Evolutionary conservation across 30 jellyfish, hydroid and myxozoan genomes (phyloP).

Genomic region (Catostylus mosaicus): DNA sequence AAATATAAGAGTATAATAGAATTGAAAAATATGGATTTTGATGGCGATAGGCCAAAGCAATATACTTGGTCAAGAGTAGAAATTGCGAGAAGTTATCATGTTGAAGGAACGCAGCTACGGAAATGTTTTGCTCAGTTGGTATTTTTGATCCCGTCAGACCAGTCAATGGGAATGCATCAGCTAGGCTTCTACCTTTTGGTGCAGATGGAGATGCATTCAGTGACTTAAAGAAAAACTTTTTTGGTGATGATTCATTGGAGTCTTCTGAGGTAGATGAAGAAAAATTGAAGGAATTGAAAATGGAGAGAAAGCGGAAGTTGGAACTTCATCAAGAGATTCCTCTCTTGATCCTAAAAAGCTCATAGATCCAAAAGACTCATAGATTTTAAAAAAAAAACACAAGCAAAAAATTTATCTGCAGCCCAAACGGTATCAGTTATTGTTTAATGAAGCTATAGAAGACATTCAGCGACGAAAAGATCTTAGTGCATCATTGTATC

Average conservation of each 20-base stretch:
- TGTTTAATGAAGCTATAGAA: slow-evolving; percentile 49
- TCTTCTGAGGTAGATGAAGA: not conserved
- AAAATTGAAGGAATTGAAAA: slow-evolving; percentile 7
- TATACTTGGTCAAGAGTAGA: slow-evolving; percentile 64
- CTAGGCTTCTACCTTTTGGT: slow-evolving; percentile 59
- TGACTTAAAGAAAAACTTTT: not conserved
- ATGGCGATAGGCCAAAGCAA: slow-evolving; percentile 67
- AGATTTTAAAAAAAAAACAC: slow-evolving; percentile 60
- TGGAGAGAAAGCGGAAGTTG: slow-evolving; percentile 9
- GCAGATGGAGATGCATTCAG: slow-evolving; percentile 24
- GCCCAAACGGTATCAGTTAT: slow-evolving; percentile 44
- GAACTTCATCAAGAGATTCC: slow-evolving; percentile 41
- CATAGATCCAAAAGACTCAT: no score
- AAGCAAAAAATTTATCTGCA: slow-evolving; percentile 53
- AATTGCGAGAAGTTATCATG: slow-evolving; percentile 46
- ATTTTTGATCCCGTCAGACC: slow-evolving; percentile 1
- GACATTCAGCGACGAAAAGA: slow-evolving; percentile 52
- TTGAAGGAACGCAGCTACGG: slow-evolving; percentile 21
- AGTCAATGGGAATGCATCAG: slow-evolving; percentile 52
- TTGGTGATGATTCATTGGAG: not conserved
- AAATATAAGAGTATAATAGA: slow-evolving; percentile 52
- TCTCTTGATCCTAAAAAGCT: no score
- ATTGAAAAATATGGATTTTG: slow-evolving; percentile 65
- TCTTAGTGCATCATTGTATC: slow-evolving; percentile 43
- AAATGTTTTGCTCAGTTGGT: slow-evolving; percentile 37